A percentile compares a stretch with the other conserved stretches of the same genome.
Conservation (phyloP, 2,888 invertebrate species). For the Margaritifera margaritifera region DNA sequence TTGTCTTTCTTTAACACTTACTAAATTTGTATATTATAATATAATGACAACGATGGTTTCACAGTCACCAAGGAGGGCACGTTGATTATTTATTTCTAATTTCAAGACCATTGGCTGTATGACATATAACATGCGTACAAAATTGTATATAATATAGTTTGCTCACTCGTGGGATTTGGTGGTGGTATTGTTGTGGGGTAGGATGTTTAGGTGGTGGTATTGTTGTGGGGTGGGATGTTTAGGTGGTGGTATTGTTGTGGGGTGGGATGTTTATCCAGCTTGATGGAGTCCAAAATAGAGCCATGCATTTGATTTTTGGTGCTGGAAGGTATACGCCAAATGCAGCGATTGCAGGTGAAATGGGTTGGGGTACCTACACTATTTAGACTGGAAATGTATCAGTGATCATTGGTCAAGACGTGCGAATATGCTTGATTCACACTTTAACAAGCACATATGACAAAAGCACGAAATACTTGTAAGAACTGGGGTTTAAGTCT, state of each 20-base stretch:
- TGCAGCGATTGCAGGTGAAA: slow-evolving; percentile 12
- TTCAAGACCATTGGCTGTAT: slow-evolving; percentile 8
- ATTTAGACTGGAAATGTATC: slow-evolving; percentile 3
- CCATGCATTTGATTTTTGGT: slow-evolving; percentile 10
- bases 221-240: no score
- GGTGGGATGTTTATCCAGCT: background rate
- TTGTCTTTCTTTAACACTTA: slow-evolving; percentile 6
- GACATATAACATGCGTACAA: slow-evolving; percentile 12
- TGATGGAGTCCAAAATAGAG: slow-evolving; percentile 6
- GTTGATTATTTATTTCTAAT: slow-evolving; percentile 6
- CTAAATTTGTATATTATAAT: slow-evolving; percentile 10
- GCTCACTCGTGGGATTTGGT: slow-evolving; percentile 5
- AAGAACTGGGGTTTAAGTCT: no score
- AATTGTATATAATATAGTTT: slow-evolving; percentile 6
- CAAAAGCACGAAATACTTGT: no score
- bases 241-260: no score
- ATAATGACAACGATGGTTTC: slow-evolving; percentile 8
- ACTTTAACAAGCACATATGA: slow-evolving; percentile 6
- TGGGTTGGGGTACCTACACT: slow-evolving; percentile 6
- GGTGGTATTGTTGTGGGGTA: no score
- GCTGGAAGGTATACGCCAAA: slow-evolving; percentile 11
- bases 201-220: no score
- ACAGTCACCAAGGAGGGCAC: slow-evolving; percentile 10
- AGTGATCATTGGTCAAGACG: slow-evolving; percentile 4
- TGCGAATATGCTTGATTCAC: background rate